Conservation (phyloP, 1,140 invertebrate species). For the Drosophila rhopaloa region DNA sequence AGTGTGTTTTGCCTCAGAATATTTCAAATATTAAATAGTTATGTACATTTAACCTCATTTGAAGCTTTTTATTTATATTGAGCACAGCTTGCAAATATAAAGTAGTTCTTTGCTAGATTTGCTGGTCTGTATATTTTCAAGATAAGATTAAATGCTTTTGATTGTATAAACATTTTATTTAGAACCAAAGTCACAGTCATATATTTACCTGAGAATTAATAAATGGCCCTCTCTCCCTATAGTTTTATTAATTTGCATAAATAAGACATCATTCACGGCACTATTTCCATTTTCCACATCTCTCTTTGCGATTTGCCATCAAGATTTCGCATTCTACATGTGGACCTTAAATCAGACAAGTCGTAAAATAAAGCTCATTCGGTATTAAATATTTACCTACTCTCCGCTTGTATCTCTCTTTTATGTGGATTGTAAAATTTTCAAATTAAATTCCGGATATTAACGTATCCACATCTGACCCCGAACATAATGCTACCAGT, state of each 20-base stretch:
- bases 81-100: too few species aligned
- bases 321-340: conserved; percentile 40
- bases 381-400: conserved; percentile 63
- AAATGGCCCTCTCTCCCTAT: not conserved
- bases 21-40: too few species aligned
- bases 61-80: too few species aligned
- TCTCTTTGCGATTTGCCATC: not conserved
- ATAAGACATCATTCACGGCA: conserved; percentile 10
- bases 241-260: conserved; percentile 20
- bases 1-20: too few species aligned
- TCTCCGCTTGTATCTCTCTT: conserved; percentile 23
- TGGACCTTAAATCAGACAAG: conserved; percentile 7
- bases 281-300: conserved; percentile 13
- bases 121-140: too few species aligned
- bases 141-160: too few species aligned
- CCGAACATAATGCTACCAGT: conserved; percentile 35
- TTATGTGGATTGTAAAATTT: conserved; percentile 75
- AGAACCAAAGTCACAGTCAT: too few species aligned
- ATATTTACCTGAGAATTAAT: not conserved
- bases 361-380: conserved; percentile 42
- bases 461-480: conserved; percentile 38
- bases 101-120: too few species aligned
- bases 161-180: not conserved
- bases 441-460: conserved; percentile 70
- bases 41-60: too few species aligned